phyloP scores from a whole-genome alignment of 2,888 invertebrate species.

The Plusia festucae region DNA sequence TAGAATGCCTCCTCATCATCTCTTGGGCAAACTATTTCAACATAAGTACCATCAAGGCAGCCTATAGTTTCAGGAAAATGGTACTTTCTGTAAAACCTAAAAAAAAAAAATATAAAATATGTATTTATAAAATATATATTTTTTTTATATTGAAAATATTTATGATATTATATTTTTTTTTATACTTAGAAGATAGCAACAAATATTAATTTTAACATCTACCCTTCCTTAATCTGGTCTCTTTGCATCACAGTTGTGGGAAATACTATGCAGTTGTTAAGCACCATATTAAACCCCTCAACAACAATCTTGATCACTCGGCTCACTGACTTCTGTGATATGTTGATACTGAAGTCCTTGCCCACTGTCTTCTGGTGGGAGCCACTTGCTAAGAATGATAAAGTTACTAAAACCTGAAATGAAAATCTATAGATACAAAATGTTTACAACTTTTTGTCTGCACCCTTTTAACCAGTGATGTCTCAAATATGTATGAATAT shows the following conservation, averaged over 20 bases:
- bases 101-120: too few relatives aligned
- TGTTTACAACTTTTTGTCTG: too few relatives aligned
- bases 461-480: too few relatives aligned
- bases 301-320: slow-evolving; percentile 72
- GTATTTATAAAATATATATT: too few relatives aligned
- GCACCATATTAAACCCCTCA: slow-evolving; percentile 71
- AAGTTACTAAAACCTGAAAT: slow-evolving; percentile 70
- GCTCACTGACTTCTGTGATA: slow-evolving; percentile 77
- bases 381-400: slow-evolving; percentile 73
- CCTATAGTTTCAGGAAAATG: slow-evolving; percentile 77
- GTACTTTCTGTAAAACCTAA: slow-evolving; percentile 75
- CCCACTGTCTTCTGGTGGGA: slow-evolving; percentile 74
- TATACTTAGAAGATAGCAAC: too few relatives aligned
- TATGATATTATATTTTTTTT: too few relatives aligned
- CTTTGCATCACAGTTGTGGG: slow-evolving; percentile 66
- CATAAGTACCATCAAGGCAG: slow-evolving; percentile 72
- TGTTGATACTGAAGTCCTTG: slow-evolving; percentile 72
- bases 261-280: slow-evolving; percentile 70
- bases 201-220: slow-evolving; percentile 17
- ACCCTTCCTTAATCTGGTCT: slow-evolving; percentile 74
- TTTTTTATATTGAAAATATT: too few relatives aligned
- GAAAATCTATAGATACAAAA: too few relatives aligned
- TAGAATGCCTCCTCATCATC: slow-evolving; percentile 78
- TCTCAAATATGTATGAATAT: too few relatives aligned
- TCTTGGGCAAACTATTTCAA: slow-evolving; percentile 75